Evolutionary conservation across 1,140 invertebrate genomes (phyloP).

Genomic region (Tetramorium alpestre): DNA sequence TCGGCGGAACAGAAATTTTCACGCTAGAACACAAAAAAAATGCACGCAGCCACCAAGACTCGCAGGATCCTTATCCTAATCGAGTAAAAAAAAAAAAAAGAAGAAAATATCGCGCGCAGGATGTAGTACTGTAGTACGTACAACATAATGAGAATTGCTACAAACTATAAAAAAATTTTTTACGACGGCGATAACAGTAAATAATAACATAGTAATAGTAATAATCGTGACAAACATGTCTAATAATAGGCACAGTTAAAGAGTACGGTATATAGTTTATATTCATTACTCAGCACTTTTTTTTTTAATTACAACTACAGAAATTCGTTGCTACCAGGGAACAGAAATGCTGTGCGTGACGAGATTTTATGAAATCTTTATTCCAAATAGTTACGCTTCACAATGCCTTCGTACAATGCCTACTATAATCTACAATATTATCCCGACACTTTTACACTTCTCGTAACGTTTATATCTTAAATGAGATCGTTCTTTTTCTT

Average conservation of each 20-base stretch:
- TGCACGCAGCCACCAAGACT: constrained; percentile 57
- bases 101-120: constrained; percentile 60
- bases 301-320: constrained; percentile 75
- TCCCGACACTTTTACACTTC: constrained; percentile 63
- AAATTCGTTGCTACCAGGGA: constrained; percentile 83
- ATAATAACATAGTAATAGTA: constrained; percentile 70
- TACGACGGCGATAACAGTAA: constrained; percentile 77
- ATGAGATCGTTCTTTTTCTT: constrained; percentile 43
- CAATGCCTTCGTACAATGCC: constrained; percentile 79
- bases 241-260: constrained; percentile 85
- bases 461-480: constrained; percentile 57
- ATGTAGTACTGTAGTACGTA: constrained; percentile 40
- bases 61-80: constrained; percentile 49
- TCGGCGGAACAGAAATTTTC: constrained; percentile 71
- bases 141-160: constrained; percentile 72
- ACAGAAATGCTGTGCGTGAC: constrained; percentile 76
- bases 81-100: constrained; percentile 70
- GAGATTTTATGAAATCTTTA: constrained; percentile 77
- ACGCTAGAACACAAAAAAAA: constrained; percentile 43
- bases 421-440: constrained; percentile 68
- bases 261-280: constrained; percentile 76
- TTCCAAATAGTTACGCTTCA: constrained; percentile 77
- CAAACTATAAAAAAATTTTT: constrained; percentile 70
- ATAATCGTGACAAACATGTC: constrained; percentile 74
- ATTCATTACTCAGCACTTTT: constrained; percentile 74